These are phyloP conservation scores for Achroia grisella DNA, from an alignment of 1,140 invertebrate genomes.

Conservation along the genomic window DNA sequence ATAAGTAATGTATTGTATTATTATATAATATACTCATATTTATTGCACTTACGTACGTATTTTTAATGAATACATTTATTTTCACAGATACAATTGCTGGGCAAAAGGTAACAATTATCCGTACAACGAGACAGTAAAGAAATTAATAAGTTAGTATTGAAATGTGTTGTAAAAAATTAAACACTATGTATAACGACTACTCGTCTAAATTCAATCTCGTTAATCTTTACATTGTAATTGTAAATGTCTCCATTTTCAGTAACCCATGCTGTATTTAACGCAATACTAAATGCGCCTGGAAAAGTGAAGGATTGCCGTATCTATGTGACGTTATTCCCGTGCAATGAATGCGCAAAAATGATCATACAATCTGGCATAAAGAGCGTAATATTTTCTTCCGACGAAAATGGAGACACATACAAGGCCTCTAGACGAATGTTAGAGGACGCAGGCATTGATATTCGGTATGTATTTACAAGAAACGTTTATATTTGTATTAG, in stretches of 20 bases:
- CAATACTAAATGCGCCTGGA: constrained; percentile 89
- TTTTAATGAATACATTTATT: too few species aligned
- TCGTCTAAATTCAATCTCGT: background rate
- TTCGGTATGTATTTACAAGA: too few species aligned
- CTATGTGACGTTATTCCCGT: constrained; percentile 93
- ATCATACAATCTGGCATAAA: constrained; percentile 97
- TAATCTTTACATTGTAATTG: background rate
- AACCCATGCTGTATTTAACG: constrained; percentile 98
- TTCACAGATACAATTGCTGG: too few species aligned
- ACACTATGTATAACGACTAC: too few species aligned
- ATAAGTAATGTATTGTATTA: too few species aligned
- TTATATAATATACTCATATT: too few species aligned
- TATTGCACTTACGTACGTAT: too few species aligned
- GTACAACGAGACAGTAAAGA: too few species aligned
- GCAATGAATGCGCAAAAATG: constrained; percentile 97
- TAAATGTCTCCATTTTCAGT: constrained; percentile 77
- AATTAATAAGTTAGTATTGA: too few species aligned
- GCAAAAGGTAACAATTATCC: too few species aligned
- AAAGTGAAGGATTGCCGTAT: constrained; percentile 87
- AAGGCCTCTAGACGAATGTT: constrained; percentile 88
- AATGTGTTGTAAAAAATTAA: too few species aligned
- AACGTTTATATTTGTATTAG: too few species aligned
- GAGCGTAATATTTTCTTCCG: constrained; percentile 85
- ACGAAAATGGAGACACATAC: constrained; percentile 85
- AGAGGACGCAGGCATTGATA: constrained; percentile 79